Percentiles rank a stretch among this genome's conserved stretches.
Evolutionary conservation across 2,113 vertebrate genomes (phyloP).

Genomic region (Sorex fumeus): DNA sequence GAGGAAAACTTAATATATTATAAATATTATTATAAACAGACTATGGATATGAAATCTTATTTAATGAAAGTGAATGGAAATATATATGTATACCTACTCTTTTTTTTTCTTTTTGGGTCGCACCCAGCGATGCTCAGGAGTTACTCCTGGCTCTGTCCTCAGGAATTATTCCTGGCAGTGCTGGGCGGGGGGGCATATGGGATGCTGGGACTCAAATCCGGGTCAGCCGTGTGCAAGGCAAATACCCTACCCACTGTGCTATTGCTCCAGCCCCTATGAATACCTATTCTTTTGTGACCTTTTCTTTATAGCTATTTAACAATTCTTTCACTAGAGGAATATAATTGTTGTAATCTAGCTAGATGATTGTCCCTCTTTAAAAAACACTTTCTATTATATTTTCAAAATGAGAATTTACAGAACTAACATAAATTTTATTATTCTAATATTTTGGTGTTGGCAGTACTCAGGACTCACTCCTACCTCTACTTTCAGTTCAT

Average conservation of each 20-base stretch:
- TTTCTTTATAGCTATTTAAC: constrained; percentile 43
- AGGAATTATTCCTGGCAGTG: too few species aligned
- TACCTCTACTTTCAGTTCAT: too few species aligned
- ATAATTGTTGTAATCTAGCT: constrained; percentile 38
- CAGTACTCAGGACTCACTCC: too few species aligned
- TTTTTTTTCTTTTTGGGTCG: too few species aligned
- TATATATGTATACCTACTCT: too few species aligned
- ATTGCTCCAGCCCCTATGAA: neutral
- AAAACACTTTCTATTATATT: constrained; percentile 49
- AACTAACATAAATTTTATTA: constrained; percentile 12
- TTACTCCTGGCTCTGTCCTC: too few species aligned
- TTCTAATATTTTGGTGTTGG: too few species aligned
- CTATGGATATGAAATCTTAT: constrained; percentile 60
- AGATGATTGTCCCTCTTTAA: neutral
- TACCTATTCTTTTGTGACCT: neutral
- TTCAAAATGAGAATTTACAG: constrained; percentile 47
- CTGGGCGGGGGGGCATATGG: too few species aligned
- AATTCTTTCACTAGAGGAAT: constrained; percentile 64
- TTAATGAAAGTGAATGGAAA: constrained; percentile 61
- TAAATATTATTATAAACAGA: constrained; percentile 42
- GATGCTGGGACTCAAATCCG: too few species aligned
- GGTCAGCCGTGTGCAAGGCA: too few species aligned
- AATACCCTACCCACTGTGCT: too few species aligned
- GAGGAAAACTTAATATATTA: constrained; percentile 11
- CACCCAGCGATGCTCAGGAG: too few species aligned